Conservation (phyloP, 2,888 invertebrate genomes). For the Ecdyonurus torrentis region DNA sequence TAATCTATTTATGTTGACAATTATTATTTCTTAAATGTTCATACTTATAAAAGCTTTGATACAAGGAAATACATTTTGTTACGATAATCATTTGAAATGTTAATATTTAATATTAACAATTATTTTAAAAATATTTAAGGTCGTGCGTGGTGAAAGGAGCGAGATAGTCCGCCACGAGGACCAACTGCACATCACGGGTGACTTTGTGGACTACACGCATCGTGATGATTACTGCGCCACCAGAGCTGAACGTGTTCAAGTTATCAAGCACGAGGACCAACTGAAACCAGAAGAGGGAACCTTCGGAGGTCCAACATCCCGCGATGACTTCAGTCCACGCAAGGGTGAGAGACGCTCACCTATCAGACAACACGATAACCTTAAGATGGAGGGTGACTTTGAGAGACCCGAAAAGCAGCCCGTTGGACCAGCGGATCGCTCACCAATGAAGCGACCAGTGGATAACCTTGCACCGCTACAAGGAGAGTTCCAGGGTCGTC, state of each 20-base stretch:
- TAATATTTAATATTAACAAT: no score
- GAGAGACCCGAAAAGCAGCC: conserved; percentile 21
- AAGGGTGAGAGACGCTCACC: conserved; percentile 13
- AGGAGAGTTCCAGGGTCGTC: conserved; percentile 4
- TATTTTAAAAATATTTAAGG: no score
- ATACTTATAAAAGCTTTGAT: no score
- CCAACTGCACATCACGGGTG: no score
- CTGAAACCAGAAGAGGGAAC: conserved; percentile 24
- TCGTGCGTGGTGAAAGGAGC: conserved; percentile 37
- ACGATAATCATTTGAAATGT: no score
- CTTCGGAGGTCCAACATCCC: conserved; percentile 13
- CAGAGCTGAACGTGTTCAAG: conserved; percentile 17
- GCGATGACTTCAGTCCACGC: conserved; percentile 5
- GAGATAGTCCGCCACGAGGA: conserved; percentile 26
- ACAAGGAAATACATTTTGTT: no score
- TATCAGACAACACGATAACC: conserved; percentile 19
- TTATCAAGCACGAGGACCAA: conserved; percentile 30
- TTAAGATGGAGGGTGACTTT: conserved; percentile 20
- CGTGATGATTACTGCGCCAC: conserved; percentile 8
- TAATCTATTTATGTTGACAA: no score
- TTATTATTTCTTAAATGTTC: no score
- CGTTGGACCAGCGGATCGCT: conserved; percentile 18
- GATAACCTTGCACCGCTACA: conserved; percentile 21
- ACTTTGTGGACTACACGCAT: no score
- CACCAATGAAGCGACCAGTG: conserved; percentile 21